phyloP scores from a whole-genome alignment of 1,140 invertebrate genomes.

The Trachymyrmex cornetzi region DNA sequence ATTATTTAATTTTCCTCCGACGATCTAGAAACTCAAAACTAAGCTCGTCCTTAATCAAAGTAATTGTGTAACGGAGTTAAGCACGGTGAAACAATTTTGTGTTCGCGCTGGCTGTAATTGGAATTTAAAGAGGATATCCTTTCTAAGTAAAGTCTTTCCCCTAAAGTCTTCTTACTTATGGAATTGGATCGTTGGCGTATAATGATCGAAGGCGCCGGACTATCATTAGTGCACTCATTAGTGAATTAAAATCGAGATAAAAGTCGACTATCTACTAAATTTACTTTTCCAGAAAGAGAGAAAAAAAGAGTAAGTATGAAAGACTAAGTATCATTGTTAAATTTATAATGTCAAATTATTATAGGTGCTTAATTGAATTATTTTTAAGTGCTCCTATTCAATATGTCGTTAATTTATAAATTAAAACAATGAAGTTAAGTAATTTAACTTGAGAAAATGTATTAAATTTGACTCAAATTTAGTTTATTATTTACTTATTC shows the following conservation, averaged over 20 bases:
- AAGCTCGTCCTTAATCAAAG: background rate
- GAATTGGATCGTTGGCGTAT: constrained; percentile 48
- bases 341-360: too few relatives aligned
- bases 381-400: too few relatives aligned
- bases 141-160: background rate
- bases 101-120: constrained; percentile 40
- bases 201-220: constrained; percentile 32
- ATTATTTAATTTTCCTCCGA: background rate
- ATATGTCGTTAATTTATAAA: too few relatives aligned
- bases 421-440: too few relatives aligned
- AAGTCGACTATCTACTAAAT: constrained; percentile 1
- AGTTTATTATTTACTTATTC: too few relatives aligned
- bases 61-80: constrained; percentile 18
- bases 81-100: constrained; percentile 39
- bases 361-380: too few relatives aligned
- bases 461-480: too few relatives aligned
- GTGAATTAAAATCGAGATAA: constrained; percentile 41
- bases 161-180: constrained; percentile 39
- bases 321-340: background rate
- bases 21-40: constrained; percentile 21
- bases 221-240: constrained; percentile 32
- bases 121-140: constrained; percentile 39
- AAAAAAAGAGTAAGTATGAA: background rate
- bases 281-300: background rate
- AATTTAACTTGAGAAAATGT: too few relatives aligned